These are phyloP conservation scores for Crocuta crocuta DNA, from an alignment of 2,113 vertebrate species.

Conservation along the genomic window DNA sequence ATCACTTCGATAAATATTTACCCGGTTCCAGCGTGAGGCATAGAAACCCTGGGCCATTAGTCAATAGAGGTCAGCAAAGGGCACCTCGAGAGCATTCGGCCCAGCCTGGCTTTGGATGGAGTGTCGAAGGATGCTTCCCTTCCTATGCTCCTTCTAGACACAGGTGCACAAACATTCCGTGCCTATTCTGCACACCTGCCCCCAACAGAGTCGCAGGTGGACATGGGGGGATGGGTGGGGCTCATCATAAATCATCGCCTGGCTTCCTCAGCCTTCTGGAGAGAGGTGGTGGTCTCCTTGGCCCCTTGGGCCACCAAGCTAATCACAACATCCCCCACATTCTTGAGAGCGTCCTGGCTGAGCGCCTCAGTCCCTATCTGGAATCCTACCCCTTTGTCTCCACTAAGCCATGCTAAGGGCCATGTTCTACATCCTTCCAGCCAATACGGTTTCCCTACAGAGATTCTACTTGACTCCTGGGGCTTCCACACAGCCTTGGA, in stretches of 20 bases:
- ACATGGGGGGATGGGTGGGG: background rate
- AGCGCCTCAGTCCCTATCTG: background rate
- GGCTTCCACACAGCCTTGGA: background rate
- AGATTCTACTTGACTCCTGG: background rate
- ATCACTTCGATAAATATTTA: conserved; percentile 82
- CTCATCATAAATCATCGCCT: background rate
- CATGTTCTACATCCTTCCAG: background rate
- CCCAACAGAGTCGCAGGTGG: background rate
- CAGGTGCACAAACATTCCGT: conserved; percentile 39
- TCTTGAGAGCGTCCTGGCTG: background rate
- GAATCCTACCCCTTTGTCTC: background rate
- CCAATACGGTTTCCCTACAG: fast-evolving
- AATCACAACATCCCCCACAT: background rate
- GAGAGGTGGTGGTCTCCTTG: background rate
- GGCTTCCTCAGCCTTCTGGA: background rate
- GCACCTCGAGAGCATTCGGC: background rate
- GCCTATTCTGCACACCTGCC: background rate
- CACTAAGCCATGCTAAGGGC: background rate
- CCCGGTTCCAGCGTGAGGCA: conserved; percentile 49
- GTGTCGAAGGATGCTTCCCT: background rate
- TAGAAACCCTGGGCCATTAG: conserved; percentile 44
- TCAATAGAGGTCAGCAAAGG: conserved; percentile 72
- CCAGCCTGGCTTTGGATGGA: background rate
- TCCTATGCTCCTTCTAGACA: background rate
- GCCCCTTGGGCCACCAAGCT: background rate